Conservation (phyloP, 2,113 vertebrate genomes). For the Elaphurus davidianus region DNA sequence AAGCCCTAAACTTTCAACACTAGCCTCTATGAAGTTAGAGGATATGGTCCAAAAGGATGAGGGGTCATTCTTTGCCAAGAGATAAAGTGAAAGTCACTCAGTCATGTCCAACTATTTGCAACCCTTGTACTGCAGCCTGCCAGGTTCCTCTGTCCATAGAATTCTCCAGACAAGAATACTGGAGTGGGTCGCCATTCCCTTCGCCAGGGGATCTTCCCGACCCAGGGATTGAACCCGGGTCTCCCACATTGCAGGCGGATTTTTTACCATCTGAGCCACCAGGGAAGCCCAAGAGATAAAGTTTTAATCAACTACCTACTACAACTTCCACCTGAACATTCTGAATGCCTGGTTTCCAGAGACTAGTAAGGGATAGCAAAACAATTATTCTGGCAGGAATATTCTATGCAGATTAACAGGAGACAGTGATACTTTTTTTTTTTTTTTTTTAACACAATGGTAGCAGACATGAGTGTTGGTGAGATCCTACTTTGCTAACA, state of each 20-base stretch:
- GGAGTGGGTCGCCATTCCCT: not conserved
- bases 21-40: not conserved
- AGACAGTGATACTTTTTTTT: not conserved
- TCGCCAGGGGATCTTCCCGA: not conserved
- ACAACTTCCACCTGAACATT: not conserved
- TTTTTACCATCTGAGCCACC: not conserved
- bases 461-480: not conserved
- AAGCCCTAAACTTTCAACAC: not conserved
- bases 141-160: not conserved
- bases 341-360: not conserved
- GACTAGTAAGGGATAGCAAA: not conserved
- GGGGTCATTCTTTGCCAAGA: not conserved
- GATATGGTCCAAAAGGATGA: not conserved
- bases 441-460: not conserved
- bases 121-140: not conserved
- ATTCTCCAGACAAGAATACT: not conserved
- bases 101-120: not conserved
- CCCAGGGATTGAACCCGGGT: not conserved
- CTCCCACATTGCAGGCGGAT: not conserved
- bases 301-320: not conserved
- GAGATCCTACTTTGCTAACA: not conserved
- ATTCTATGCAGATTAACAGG: not conserved
- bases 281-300: not conserved
- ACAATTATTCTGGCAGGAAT: not conserved
- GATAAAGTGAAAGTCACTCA: not conserved